Evolutionary conservation across 2,113 vertebrate genomes (phyloP).

Genomic region (Macrotis lagotis): DNA sequence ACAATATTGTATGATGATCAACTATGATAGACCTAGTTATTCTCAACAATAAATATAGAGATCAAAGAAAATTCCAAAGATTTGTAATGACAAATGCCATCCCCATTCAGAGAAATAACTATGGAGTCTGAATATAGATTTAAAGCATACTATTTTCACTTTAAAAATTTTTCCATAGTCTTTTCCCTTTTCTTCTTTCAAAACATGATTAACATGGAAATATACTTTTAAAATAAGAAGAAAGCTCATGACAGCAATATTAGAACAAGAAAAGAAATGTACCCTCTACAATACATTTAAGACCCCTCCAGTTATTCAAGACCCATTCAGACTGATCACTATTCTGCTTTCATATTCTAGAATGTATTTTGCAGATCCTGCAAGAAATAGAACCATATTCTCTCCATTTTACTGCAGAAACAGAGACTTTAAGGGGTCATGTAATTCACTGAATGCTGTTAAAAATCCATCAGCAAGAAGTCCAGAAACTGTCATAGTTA

Average conservation of each 20-base stretch:
- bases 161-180: too few species aligned
- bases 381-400: neutral
- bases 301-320: neutral
- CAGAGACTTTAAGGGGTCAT: neutral
- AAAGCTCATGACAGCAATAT: neutral
- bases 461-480: neutral
- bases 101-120: too few species aligned
- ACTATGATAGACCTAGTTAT: too few species aligned
- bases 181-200: too few species aligned
- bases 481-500: neutral
- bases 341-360: neutral
- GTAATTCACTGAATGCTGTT: neutral
- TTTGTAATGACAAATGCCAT: too few species aligned
- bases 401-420: neutral
- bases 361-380: neutral
- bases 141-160: too few species aligned
- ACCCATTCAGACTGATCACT: neutral
- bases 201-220: too few species aligned
- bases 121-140: too few species aligned
- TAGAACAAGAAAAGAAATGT: neutral
- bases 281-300: neutral
- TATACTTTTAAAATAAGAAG: too few species aligned
- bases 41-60: too few species aligned
- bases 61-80: too few species aligned
- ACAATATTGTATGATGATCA: too few species aligned